Percentiles rank a stretch among this genome's conserved stretches.
Conservation (phyloP, 2,113 vertebrate genomes). For the Spermophilus dauricus region DNA sequence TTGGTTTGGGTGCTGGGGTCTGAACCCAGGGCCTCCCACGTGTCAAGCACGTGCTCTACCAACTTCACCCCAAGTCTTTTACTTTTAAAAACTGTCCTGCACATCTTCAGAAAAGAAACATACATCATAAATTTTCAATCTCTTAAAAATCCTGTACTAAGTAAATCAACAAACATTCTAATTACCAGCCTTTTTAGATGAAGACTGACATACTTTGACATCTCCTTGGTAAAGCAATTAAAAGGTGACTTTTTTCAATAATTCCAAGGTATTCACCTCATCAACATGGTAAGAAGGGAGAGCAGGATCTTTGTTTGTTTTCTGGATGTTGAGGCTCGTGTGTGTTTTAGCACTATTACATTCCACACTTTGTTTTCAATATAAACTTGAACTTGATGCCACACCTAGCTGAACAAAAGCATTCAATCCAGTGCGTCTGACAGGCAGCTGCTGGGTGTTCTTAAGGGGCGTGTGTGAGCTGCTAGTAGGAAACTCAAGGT, state of each 20-base stretch:
- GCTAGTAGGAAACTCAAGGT: not conserved
- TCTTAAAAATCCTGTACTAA: constrained; percentile 21
- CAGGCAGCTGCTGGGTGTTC: not conserved
- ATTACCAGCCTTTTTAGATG: not conserved
- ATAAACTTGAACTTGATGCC: constrained; percentile 2
- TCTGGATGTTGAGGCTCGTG: no score
- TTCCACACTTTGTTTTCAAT: not conserved
- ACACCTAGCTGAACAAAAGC: not conserved
- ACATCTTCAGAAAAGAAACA: not conserved
- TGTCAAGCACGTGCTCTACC: not conserved
- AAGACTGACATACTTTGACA: not conserved
- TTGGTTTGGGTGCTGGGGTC: not conserved
- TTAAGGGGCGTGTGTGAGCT: not conserved
- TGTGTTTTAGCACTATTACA: not conserved
- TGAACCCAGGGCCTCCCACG: not conserved
- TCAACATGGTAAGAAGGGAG: no score
- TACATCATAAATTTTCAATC: not conserved
- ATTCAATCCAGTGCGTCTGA: not conserved
- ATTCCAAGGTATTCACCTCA: not conserved
- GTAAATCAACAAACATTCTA: constrained; percentile 16
- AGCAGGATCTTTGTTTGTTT: no score
- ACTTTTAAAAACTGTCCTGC: not conserved
- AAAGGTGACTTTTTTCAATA: constrained; percentile 1
- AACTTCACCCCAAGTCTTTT: not conserved
- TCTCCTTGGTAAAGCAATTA: not conserved